Base-by-base conservation (phyloP, 2,113 vertebrate genomes). In the Vicugna pacos region DNA sequence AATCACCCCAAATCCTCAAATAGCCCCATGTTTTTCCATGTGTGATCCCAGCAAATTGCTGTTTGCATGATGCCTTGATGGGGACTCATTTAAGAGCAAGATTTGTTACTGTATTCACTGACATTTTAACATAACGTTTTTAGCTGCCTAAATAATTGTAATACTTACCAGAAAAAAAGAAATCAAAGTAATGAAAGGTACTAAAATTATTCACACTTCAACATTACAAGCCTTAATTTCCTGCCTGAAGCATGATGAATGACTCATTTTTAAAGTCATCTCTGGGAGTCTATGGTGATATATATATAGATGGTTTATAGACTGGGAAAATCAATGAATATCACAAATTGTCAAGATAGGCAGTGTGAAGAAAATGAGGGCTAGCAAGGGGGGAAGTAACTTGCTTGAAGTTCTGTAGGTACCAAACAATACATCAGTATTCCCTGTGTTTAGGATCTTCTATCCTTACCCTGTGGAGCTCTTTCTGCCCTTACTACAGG, bases 81-180 rank as follows among this genome's bases (percentile, higher is more conserved):
- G 73, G 70, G 64, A 87, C 85, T 92, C 50, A 65, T 72, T 96
- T 84, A 93, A 96, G 65, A 81, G 67, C 72, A 70, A 81, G 94
- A 76, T 92, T 95, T 93, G 93, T 92, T 95, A 89, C 81, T 95
- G 64, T 91, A 90, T 95, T 95, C 94, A 93, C 86, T 93, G 79
- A 94, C 77, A 92, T 97, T 95, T 97, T 94, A 84, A 86, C 24
- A 82, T 89, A 91, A 91, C 11, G 64, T 95, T 97, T 94, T 91
- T 46, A 93, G 93, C 60, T 97, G 54, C 80, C 60, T 93, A 77
- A 96, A 93, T 97, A 96, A 97, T 88, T 96, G 82, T 89, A 81
- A 70, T 96, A 87, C 96, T 96, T 96, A 62, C 70, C 75, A 90
- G 95, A 84, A 95, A 90, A 60, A 97, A 96, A 94, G 58, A 96